Evolutionary conservation across 2,113 vertebrate genomes (phyloP), one percentile per base, ranked within the genome.

Genomic region (Catharus minimus): DNA sequence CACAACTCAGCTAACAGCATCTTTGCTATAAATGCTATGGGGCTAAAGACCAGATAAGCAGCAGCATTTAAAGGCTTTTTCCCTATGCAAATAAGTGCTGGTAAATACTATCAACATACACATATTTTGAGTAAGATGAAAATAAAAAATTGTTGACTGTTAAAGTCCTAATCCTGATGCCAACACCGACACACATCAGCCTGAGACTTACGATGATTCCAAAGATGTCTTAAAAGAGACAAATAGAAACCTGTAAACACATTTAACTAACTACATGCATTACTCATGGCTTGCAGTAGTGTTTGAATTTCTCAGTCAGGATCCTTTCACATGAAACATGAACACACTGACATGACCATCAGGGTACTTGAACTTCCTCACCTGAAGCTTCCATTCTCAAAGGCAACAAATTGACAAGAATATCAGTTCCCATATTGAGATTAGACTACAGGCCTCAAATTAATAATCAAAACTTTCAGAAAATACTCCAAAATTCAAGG

Each of bases 41-140:
- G 94, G 93, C 90, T 95, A 81, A 93, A 90, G 94, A 94, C 76
- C 90, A 96, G 94, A 97, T 90, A 94, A 95, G 55, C 69, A 72
- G 57, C 41, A 88, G 58, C 62, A 61, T 94, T 93, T 91, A 84
- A 84, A 93, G 62, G n/a, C n/a, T 91, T 92, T 91, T 72, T 18
- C 43, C 56, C 38, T 73, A 88, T 89, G 93, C 69, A 95, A 92
- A 95, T 89, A 75, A 69, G 38, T 38, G 33, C 62, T 91, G 73
- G 77, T 84, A 93, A 93, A 88, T 73, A 74, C 60, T 89, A 85
- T 78, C 79, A 77, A 82, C 64, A 86, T 19, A 65, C 6, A 57
- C 58, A 60, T 79, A 86, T 89, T 94, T 73, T 68, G 20, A 88
- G 64, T 46, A 79, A 76, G 27, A 78, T 23, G 49, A 92, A 93